Evolutionary conservation across 2,113 vertebrate genomes (phyloP).

Genomic region (Cynoglossus semilaevis): DNA sequence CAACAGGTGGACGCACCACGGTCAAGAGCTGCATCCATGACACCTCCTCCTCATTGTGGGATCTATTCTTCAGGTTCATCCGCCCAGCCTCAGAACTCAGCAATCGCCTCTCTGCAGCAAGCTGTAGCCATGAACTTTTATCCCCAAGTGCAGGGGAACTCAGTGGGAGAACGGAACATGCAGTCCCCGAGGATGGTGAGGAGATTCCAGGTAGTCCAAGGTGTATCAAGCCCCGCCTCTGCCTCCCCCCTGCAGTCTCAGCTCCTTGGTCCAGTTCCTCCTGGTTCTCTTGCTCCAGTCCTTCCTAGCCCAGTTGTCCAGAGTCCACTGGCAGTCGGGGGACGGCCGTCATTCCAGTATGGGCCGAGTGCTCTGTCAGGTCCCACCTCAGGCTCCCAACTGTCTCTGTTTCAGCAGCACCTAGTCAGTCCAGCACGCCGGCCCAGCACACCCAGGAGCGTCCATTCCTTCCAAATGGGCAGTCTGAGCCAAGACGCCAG

Average conservation of each 20-base stretch:
- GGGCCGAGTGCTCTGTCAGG: slow-evolving; percentile 66
- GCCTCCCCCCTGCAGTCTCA: slow-evolving; percentile 78
- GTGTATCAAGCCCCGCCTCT: slow-evolving; percentile 77
- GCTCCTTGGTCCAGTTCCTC: slow-evolving; percentile 69
- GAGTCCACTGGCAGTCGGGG: slow-evolving; percentile 75
- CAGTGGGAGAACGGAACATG: slow-evolving; percentile 77
- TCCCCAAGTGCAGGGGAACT: slow-evolving; percentile 84
- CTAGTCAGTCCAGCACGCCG: slow-evolving; percentile 76
- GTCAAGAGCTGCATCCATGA: slow-evolving; percentile 79
- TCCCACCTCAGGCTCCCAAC: slow-evolving; percentile 82
- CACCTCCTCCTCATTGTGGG: slow-evolving; percentile 52
- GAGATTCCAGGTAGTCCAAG: slow-evolving; percentile 84
- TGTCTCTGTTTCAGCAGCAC: slow-evolving; percentile 83
- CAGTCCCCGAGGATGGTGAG: slow-evolving; percentile 87
- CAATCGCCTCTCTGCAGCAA: slow-evolving; percentile 92
- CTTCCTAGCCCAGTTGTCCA: slow-evolving; percentile 79
- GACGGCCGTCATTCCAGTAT: slow-evolving; percentile 81
- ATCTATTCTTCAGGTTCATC: slow-evolving; percentile 68
- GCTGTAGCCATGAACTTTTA: slow-evolving; percentile 98
- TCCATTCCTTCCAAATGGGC: slow-evolving; percentile 83
- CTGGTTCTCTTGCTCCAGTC: slow-evolving; percentile 72
- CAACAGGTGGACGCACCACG: slow-evolving; percentile 87
- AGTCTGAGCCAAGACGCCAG: slow-evolving; percentile 87
- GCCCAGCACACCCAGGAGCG: slow-evolving; percentile 79
- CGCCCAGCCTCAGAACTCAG: slow-evolving; percentile 80